Base-by-base conservation (phyloP, 2,797 vertebrate species). In the Muraenolepis orangiensis region DNA sequence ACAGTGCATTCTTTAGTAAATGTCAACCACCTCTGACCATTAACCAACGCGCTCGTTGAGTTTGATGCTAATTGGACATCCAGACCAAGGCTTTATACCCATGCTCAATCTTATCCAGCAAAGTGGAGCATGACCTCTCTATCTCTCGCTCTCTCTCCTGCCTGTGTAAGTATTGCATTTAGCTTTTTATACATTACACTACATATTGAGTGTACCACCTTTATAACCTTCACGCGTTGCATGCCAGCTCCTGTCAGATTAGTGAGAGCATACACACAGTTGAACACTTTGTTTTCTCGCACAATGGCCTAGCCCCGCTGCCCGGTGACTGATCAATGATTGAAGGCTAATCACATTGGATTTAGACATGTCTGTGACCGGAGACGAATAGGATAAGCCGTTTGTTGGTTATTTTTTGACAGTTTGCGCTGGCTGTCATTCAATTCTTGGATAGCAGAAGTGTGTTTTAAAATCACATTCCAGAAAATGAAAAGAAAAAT, bases 141-240 rank as follows among this genome's bases (percentile, higher is more conserved):
- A 4, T 20, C n/a, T n/a, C n/a, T n/a, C n/a, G n/a, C n/a, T 36
- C 34, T 36, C 34, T 36, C 34, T 36, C 34, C 3, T 20, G 20
- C 14, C 16, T 12, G 68, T 74, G 66, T 32, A 13, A 73, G 6
- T 1, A 4, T 16, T 8, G 31, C 73, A 40, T 72, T 80, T 80
- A 66, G 6, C 66, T n/a, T 20, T 69, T 51, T 31, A 73, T 72
- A 34, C 69, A 70, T 70, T 69, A n/a, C n/a, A n/a, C n/a, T n/a
- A n/a, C 77, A 38, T 4, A 66, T 36, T 20, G 6, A 71, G 14
- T n/a, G 51, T 38, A 36, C 72, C 13, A 20, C 32, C 73, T 69
- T 28, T 30, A 20, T 84, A 85, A 86, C 83, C 86, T 89, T 88
- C 87, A 77, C 32, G 74, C 69, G 38, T 20, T 70, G n/a, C 23